Evolutionary conservation across 1,140 invertebrate species (phyloP).

Genomic region (Hypsibius dujardini): DNA sequence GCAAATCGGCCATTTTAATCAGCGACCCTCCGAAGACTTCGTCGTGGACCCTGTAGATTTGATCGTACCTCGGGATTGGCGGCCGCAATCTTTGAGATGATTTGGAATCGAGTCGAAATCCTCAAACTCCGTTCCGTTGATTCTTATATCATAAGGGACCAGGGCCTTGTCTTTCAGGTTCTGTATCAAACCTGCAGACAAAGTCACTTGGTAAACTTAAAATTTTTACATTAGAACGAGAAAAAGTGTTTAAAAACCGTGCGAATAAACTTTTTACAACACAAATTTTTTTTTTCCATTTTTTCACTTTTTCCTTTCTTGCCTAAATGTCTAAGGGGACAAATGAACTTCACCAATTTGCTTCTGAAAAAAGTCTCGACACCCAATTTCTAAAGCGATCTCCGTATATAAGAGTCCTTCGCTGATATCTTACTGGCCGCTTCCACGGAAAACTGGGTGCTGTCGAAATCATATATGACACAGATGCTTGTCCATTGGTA

Average conservation of each 20-base stretch:
- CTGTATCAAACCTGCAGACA: background rate
- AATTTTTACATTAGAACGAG: too few species aligned
- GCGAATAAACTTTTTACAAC: too few species aligned
- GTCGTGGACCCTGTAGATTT: background rate
- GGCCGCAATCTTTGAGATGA: background rate
- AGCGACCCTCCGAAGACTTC: background rate
- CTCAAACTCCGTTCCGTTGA: conserved; percentile 1
- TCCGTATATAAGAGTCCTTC: too few species aligned
- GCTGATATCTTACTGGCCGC: too few species aligned
- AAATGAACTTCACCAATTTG: too few species aligned
- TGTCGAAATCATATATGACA: background rate
- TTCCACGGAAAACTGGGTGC: background rate
- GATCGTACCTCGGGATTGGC: background rate
- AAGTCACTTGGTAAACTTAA: background rate
- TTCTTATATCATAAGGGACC: background rate
- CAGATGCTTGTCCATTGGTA: background rate
- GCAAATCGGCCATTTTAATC: background rate
- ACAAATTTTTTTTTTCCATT: too few species aligned
- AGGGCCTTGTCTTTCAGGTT: background rate
- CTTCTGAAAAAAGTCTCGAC: too few species aligned
- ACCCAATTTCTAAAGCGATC: too few species aligned
- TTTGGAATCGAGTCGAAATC: background rate
- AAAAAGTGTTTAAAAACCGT: too few species aligned
- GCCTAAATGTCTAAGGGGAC: too few species aligned
- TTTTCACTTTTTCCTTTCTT: too few species aligned